phyloP scores from a whole-genome alignment of 2,888 invertebrate species.

The Scotopteryx bipunctaria region DNA sequence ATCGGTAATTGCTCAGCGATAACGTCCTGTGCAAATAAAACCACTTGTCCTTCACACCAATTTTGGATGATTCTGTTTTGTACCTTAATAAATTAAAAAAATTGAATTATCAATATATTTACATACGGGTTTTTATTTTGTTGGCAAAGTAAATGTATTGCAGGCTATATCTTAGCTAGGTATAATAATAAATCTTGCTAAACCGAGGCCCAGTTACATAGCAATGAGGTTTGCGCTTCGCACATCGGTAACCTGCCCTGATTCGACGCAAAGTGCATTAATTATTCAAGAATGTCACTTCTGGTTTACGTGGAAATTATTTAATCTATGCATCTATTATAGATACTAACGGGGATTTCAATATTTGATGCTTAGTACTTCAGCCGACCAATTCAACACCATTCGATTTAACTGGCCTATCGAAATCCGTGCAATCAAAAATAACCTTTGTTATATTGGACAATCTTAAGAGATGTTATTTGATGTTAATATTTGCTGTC shows the following conservation, averaged over 20 bases:
- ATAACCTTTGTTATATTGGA: too few species aligned
- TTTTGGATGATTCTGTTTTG: too few species aligned
- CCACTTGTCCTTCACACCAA: too few species aligned
- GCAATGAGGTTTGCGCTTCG: conserved; percentile 21
- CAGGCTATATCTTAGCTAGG: background rate
- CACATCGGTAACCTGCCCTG: conserved; percentile 6
- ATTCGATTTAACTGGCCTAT: too few species aligned
- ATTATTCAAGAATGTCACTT: conserved; percentile 27
- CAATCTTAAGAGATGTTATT: too few species aligned
- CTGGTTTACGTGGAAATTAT: conserved; percentile 14
- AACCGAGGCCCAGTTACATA: conserved; percentile 22
- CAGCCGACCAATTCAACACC: too few species aligned
- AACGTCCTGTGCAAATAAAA: too few species aligned
- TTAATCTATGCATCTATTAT: conserved; percentile 9
- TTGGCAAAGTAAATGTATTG: background rate
- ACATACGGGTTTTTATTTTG: background rate
- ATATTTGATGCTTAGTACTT: background rate
- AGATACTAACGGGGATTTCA: conserved; percentile 4
- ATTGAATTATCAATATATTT: too few species aligned
- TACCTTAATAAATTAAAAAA: too few species aligned
- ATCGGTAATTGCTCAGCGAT: too few species aligned
- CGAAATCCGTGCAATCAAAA: background rate
- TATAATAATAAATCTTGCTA: conserved; percentile 15
- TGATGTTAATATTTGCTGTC: too few species aligned
- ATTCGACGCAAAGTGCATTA: conserved; percentile 27